Evolutionary conservation across 2,797 vertebrate species (phyloP), one percentile per base, ranked within the genome.

Genomic region (Cichlasoma orientale): DNA sequence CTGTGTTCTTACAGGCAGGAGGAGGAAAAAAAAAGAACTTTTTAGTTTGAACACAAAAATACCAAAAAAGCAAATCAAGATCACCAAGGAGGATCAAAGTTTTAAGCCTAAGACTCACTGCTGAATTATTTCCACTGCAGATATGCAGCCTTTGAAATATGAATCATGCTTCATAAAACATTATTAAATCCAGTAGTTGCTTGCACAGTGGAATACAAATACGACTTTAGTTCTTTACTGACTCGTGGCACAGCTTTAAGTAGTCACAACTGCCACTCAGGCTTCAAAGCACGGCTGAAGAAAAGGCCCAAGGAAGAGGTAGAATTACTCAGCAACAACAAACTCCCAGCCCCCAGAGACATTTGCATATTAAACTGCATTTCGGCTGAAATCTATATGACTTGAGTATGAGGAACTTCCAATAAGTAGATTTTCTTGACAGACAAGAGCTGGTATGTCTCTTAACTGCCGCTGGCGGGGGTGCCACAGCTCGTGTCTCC

Each of bases 21-120:
- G 10, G 10, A 10, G 9, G 79, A 77, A 80, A 63, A 82, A 63
- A 82, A 72, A 70, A 63, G 76, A 79, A 75, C 53, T 72, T 23
- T 55, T 6, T 44, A 44, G 66, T 79, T 73, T 83, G 78, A 59
- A 50, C 77, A 86, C 29, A 82, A 61, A 78, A 78, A 77, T 21
- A 25, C n/a, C n/a, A 68, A 70, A 76, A 79, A 84, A 57, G 61
- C 50, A 77, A 89, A 61, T 79, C 58, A 23, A 80, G 93, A 92
- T 94, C 93, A 89, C 92, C 90, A 89, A 89, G 85, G 75, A 89
- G 90, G 93, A 95, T 94, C 86, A 95, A 94, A 93, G 90, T 87
- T 87, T 80, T 71, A 75, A 75, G 85, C 31, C 59, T 78, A 82
- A 89, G 56, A 70, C 84, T 63, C 25, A 54, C 76, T 5, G n/a